Percentiles rank a stretch among this genome's conserved stretches.
phyloP scores from a whole-genome alignment of 2,888 invertebrate genomes.

The Panopea generosa region DNA sequence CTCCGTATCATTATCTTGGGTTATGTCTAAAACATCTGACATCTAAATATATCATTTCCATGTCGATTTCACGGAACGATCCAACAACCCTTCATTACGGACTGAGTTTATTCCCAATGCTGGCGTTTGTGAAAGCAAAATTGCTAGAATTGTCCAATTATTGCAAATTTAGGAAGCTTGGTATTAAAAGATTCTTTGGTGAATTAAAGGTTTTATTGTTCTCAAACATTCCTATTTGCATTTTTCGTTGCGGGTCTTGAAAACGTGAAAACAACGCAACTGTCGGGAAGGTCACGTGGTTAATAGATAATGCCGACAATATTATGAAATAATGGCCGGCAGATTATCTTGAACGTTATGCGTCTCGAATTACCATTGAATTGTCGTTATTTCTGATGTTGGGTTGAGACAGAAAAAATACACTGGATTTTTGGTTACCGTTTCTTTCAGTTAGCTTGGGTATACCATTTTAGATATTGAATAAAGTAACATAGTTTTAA shows the following conservation, averaged over 20 bases:
- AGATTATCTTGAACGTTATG: too few relatives aligned
- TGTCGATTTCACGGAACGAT: conserved; percentile 60
- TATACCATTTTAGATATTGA: too few relatives aligned
- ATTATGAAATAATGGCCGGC: too few relatives aligned
- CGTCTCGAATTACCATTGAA: too few relatives aligned
- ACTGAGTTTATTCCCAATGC: conserved; percentile 42
- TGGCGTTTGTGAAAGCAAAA: conserved; percentile 63
- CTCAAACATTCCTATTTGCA: conserved; percentile 40
- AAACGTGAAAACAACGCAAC: conserved; percentile 9
- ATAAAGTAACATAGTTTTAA: too few relatives aligned
- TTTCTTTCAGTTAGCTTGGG: too few relatives aligned
- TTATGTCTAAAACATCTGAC: conserved; percentile 63
- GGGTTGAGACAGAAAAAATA: too few relatives aligned
- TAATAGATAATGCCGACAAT: not conserved
- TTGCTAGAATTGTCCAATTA: conserved; percentile 59
- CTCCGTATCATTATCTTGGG: conserved; percentile 46
- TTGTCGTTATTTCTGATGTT: too few relatives aligned
- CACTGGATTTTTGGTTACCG: too few relatives aligned
- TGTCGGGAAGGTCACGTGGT: not conserved
- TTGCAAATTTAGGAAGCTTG: conserved; percentile 52
- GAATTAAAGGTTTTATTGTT: conserved; percentile 53
- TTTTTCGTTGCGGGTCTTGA: conserved; percentile 10
- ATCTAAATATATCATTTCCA: conserved; percentile 66
- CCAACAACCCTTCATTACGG: conserved; percentile 45
- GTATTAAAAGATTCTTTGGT: conserved; percentile 58